Evolutionary conservation across 2,888 invertebrate genomes (phyloP), one percentile per base, ranked within the genome.

Genomic region (Perdita meconis): DNA sequence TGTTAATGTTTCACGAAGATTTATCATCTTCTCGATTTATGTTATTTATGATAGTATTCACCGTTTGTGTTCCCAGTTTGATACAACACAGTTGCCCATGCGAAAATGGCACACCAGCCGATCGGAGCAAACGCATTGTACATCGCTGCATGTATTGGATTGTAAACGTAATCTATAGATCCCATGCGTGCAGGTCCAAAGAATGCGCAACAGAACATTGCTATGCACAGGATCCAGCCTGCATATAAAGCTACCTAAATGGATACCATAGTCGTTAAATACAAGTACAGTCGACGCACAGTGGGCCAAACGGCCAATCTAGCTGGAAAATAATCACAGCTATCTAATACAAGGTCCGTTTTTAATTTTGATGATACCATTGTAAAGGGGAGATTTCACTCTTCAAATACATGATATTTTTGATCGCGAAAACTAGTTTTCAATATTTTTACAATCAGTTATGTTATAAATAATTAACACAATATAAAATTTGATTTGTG

Each of bases 41-140:
- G n/a, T 36, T 13, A 4, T 6, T 3, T 0, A 34, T 8, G 34
- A 10, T 22, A 2, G 1, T 55, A 47, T 70, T 78, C 86, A 92
- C 92, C 91, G 44, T 87, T 81, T 13, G 89, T 86, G 87, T 95
- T 94, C 78, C 95, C 95, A 72, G 94, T 93, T 80, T 95, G 95
- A 2, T 94, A 93, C 38, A 94, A 93, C 86, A 95, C 94, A 36
- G 95, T 94, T 22, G 95, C 92, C 96, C 96, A 96, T n/a, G 93
- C 94, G 84, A 95, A 95, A 74, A 95, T 93, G 16, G 93, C 91
- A 82, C 95, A 95, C 95, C 96, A 96, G 16, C 94, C 94, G 67
- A 95, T 95, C 0, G 96, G 95, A 2, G 95, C 94, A 82, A 95
- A 95, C 1, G 96, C 95, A 13, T 95, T 95, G 86, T 96, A 96